Evolutionary conservation across 2,888 invertebrate genomes (phyloP).

Genomic region (Aleiodes testaceus): DNA sequence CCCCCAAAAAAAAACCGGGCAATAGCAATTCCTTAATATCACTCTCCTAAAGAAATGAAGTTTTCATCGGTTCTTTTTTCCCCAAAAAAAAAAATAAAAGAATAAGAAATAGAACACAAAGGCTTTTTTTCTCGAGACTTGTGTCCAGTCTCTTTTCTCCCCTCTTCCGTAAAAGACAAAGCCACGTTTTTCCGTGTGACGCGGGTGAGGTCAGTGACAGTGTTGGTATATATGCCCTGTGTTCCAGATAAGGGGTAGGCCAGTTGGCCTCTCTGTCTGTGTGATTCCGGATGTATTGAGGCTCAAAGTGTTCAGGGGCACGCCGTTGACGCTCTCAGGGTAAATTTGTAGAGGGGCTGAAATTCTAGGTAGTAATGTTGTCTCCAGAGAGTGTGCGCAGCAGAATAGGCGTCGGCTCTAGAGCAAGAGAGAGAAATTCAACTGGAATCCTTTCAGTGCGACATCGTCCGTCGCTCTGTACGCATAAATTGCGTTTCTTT

Average conservation of each 20-base stretch:
- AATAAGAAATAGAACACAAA: too few species aligned
- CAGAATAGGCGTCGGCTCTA: conserved; percentile 65
- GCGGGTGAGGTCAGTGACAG: conserved; percentile 26
- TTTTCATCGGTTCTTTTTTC: too few species aligned
- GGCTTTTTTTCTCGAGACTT: too few species aligned
- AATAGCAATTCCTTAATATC: too few species aligned
- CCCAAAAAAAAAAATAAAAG: too few species aligned
- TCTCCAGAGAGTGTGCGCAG: conserved; percentile 58
- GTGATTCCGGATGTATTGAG: conserved; percentile 30
- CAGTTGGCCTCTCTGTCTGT: not conserved
- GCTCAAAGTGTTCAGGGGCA: conserved; percentile 56
- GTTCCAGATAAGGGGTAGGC: not conserved
- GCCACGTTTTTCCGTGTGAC: not conserved
- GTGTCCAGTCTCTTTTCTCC: too few species aligned
- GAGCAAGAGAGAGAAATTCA: conserved; percentile 45
- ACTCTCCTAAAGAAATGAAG: too few species aligned
- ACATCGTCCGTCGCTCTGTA: conserved; percentile 61
- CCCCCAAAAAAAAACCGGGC: too few species aligned
- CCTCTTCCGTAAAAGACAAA: conserved; percentile 39
- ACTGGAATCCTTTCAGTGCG: conserved; percentile 57
- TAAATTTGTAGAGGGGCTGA: conserved; percentile 32
- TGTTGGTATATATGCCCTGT: conserved; percentile 2
- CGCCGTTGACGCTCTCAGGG: conserved; percentile 48
- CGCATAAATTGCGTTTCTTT: conserved; percentile 58
- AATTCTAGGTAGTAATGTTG: conserved; percentile 14